Evolutionary conservation across 1,140 invertebrate genomes (phyloP).

Genomic region (Leguminivora glycinivorella): DNA sequence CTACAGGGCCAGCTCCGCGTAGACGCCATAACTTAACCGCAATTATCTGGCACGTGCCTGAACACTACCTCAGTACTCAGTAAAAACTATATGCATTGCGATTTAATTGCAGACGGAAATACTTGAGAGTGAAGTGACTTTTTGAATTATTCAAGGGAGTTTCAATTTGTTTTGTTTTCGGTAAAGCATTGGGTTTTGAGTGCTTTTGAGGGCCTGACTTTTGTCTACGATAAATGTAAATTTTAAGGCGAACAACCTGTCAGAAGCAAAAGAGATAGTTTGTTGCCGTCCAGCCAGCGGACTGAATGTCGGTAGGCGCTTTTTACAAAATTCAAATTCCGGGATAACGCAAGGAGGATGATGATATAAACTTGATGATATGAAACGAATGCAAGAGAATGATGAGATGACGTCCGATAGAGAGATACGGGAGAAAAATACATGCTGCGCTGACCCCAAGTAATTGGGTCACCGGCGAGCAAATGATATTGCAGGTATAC

Average conservation of each 20-base stretch:
- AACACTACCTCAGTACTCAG: neutral
- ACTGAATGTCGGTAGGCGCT: too few relatives aligned
- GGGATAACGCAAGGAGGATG: too few relatives aligned
- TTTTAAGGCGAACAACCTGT: too few relatives aligned
- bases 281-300: too few relatives aligned
- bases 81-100: neutral
- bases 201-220: neutral
- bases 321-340: too few relatives aligned
- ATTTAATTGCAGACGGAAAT: neutral
- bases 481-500: conserved; percentile 34
- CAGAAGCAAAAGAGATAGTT: too few relatives aligned
- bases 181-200: neutral
- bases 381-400: too few relatives aligned
- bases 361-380: too few relatives aligned
- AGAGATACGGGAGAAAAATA: too few relatives aligned
- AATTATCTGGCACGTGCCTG: neutral
- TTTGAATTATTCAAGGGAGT: neutral
- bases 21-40: neutral
- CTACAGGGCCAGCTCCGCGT: neutral
- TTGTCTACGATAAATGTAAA: neutral
- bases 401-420: too few relatives aligned
- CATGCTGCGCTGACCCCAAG: too few relatives aligned
- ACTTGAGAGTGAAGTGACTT: neutral
- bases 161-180: neutral
- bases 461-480: too few relatives aligned